These are phyloP conservation scores for Arctia plantaginis DNA, from an alignment of 2,888 invertebrate species.

Conservation along the genomic window DNA sequence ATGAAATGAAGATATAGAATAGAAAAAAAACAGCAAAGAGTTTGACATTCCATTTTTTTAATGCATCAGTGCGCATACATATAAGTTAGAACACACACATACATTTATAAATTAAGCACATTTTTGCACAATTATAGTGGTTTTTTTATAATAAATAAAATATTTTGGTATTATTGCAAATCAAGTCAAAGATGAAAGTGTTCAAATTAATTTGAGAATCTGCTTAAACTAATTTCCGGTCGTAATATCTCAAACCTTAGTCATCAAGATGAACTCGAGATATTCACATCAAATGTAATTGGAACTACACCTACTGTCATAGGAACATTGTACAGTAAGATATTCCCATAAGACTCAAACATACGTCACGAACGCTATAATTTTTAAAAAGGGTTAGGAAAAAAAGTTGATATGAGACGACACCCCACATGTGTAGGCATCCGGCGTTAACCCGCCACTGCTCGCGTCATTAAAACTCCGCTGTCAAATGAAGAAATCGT, in stretches of 20 bases:
- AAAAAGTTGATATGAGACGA: conserved; percentile 73
- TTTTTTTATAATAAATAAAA: background rate
- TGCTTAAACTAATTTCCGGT: conserved; percentile 25
- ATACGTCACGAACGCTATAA: conserved; percentile 77
- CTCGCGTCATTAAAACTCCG: conserved; percentile 70
- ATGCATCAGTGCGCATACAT: background rate
- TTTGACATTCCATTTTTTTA: conserved; percentile 3
- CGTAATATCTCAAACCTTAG: conserved; percentile 29
- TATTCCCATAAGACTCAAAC: conserved; percentile 72
- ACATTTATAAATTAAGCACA: background rate
- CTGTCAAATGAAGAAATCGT: conserved; percentile 76
- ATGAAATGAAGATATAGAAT: conserved; percentile 4
- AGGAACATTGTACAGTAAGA: conserved; percentile 46
- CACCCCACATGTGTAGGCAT: conserved; percentile 65
- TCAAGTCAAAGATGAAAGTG: background rate
- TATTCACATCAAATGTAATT: conserved; percentile 25
- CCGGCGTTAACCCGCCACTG: conserved; percentile 41
- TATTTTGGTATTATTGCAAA: background rate
- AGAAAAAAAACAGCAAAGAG: background rate
- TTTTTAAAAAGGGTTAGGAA: conserved; percentile 81
- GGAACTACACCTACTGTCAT: conserved; percentile 1
- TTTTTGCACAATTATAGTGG: background rate
- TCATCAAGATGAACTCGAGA: conserved; percentile 23
- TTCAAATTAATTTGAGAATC: background rate
- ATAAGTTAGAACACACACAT: too few relatives aligned